Conservation (phyloP, 2,797 vertebrate species). For the Anguilla obscura region DNA sequence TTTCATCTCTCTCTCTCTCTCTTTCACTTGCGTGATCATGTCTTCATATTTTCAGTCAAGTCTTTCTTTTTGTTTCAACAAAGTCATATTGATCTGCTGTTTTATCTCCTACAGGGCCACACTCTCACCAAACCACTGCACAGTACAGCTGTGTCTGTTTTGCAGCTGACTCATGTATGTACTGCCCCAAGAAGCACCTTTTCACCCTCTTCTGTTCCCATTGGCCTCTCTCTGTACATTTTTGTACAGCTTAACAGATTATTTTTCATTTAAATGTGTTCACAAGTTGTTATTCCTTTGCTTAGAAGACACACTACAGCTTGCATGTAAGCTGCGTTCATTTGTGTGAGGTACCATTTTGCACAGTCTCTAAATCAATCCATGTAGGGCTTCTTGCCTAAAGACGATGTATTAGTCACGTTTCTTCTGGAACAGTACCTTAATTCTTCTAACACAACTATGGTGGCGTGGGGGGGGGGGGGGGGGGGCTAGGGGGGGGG, state of each 20-base stretch:
- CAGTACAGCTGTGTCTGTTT: neutral
- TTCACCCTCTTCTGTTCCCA: neutral
- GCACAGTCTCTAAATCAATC: no score
- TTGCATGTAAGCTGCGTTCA: neutral
- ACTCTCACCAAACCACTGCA: neutral
- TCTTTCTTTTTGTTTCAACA: neutral
- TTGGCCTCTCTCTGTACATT: neutral
- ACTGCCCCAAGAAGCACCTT: neutral
- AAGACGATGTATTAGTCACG: no score
- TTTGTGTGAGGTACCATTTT: neutral
- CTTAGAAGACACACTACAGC: neutral
- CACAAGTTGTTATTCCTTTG: neutral
- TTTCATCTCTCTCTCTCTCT: neutral
- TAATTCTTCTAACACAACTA: no score
- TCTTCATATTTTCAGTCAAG: neutral
- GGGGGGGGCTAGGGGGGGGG: no score
- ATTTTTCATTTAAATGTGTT: neutral
- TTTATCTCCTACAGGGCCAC: neutral
- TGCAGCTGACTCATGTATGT: neutral
- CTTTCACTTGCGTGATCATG: neutral
- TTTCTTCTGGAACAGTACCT: no score
- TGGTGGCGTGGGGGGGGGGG: no score
- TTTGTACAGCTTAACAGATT: neutral
- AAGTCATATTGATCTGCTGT: conserved; percentile 9
- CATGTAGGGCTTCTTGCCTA: no score